Base-by-base conservation (phyloP, 2,888 invertebrate genomes). In the Baronia brevicornis region DNA sequence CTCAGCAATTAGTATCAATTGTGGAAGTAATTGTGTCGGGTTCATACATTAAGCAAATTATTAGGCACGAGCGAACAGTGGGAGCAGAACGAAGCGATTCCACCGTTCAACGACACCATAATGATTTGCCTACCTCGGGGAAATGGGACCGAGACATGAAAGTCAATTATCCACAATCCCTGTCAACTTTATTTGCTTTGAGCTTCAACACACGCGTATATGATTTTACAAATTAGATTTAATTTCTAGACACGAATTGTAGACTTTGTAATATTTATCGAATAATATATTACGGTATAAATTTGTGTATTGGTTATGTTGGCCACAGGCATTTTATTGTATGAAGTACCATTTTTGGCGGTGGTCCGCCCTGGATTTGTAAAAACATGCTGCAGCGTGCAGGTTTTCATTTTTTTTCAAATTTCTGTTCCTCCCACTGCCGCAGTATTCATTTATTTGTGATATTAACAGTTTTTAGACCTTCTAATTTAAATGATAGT, bases 141-240 rank as follows among this genome's bases (percentile, higher is more conserved):
- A 65, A 72, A 70, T 70, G 60, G 63, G 51, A 40, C 43, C 40
- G 47, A 43, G 52, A 55, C 72, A 71, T 60, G 71, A 58, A 63
- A 62, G 51, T 48, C 54, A 60, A 70, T 68, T 69, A 69, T 57
- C 53, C 51, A 57, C 51, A 60, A 64, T 66, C 65, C 60, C 60
- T 57, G 60, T 54, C 53, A 58, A 59, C 51, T 53, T 60, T 60
- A 60, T 55, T 67, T 61, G 57, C 45, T 52, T 48, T 43, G 45
- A 40, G 41, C 36, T 44, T 25, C 33, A 26, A 37, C 32, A 28
- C 4, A 5, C 6, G 4, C 6, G 4, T 6, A 17, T 5, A 17
- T 17, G 4, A 5, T 6, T 17, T 17, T 17, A 5, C 6, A 17
- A 17, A 5, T 6, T 17, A 5, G 17, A 5, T 17, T 17, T 4